A percentile compares a stretch with the other conserved stretches of the same genome.
Conservation (phyloP, 1,140 invertebrate species). For the Bombus polaris region DNA sequence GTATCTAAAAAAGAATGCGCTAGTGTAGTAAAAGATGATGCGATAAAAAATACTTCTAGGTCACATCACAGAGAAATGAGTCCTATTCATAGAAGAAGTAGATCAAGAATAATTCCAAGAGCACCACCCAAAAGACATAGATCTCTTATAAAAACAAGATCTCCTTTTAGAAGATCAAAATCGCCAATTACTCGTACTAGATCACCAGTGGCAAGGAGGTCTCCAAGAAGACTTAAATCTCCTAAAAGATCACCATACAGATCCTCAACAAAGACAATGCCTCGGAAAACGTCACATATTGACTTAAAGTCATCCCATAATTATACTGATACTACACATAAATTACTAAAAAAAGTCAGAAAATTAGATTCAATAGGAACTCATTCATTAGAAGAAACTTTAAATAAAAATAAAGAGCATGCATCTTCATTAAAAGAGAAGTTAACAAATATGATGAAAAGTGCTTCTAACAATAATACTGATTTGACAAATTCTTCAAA, state of each 20-base stretch:
- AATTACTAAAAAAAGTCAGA: slow-evolving; percentile 76
- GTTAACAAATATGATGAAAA: slow-evolving; percentile 75
- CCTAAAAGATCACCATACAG: slow-evolving; percentile 48
- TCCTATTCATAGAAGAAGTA: slow-evolving; percentile 54
- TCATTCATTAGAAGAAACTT: slow-evolving; percentile 27
- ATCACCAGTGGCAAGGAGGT: slow-evolving; percentile 48
- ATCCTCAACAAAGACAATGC: slow-evolving; percentile 36
- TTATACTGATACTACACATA: slow-evolving; percentile 37
- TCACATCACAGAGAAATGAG: slow-evolving; percentile 56
- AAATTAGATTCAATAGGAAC: slow-evolving; percentile 69
- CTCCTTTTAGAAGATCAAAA: slow-evolving; percentile 46
- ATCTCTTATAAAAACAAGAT: slow-evolving; percentile 53
- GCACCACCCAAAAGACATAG: slow-evolving; percentile 63
- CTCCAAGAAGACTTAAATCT: slow-evolving; percentile 60
- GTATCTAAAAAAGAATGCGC: neutral
- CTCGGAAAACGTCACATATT: slow-evolving; percentile 35
- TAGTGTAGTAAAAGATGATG: slow-evolving; percentile 17
- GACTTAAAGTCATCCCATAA: slow-evolving; percentile 28
- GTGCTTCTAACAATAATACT: slow-evolving; percentile 24
- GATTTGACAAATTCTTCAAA: slow-evolving; percentile 23
- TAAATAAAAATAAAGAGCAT: slow-evolving; percentile 63
- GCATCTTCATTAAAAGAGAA: slow-evolving; percentile 78
- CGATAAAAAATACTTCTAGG: slow-evolving; percentile 38
- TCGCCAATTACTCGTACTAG: slow-evolving; percentile 48
- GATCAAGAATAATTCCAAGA: slow-evolving; percentile 37